These are phyloP conservation scores for Enteromius thamalakanensis DNA, from an alignment of 2,797 vertebrate species.

Conservation along the genomic window DNA sequence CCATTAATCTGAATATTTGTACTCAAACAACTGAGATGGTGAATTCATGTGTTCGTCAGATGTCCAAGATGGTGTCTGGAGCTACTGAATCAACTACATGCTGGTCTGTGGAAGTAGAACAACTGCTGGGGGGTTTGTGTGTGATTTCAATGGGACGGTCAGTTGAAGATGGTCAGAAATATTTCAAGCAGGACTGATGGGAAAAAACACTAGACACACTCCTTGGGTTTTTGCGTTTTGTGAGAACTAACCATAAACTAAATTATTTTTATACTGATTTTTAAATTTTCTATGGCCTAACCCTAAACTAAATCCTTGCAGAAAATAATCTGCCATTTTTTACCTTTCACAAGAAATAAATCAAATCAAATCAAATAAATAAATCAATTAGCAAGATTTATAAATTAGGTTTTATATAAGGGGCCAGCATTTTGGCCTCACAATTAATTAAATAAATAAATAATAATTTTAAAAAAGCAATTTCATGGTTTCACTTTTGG, in stretches of 20 bases:
- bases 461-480: too few species aligned
- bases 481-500: background rate
- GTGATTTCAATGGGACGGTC: background rate
- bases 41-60: slow-evolving; percentile 53
- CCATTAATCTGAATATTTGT: slow-evolving; percentile 48
- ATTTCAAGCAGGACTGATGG: background rate
- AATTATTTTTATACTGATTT: background rate
- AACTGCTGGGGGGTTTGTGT: slow-evolving; percentile 2
- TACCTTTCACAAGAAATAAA: background rate
- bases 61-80: slow-evolving; percentile 20
- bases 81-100: background rate
- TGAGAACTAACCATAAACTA: background rate
- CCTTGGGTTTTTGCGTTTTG: background rate
- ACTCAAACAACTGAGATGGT: slow-evolving; percentile 43
- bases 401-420: background rate
- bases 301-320: background rate
- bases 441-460: background rate
- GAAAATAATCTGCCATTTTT: background rate
- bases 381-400: background rate
- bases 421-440: background rate
- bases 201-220: background rate
- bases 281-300: background rate
- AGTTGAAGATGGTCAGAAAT: background rate
- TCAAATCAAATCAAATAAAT: too few species aligned
- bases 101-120: background rate